Percentiles rank a stretch among this genome's conserved stretches.
Evolutionary conservation across 2,888 invertebrate species (phyloP).

Genomic region (Calameuta filiformis): DNA sequence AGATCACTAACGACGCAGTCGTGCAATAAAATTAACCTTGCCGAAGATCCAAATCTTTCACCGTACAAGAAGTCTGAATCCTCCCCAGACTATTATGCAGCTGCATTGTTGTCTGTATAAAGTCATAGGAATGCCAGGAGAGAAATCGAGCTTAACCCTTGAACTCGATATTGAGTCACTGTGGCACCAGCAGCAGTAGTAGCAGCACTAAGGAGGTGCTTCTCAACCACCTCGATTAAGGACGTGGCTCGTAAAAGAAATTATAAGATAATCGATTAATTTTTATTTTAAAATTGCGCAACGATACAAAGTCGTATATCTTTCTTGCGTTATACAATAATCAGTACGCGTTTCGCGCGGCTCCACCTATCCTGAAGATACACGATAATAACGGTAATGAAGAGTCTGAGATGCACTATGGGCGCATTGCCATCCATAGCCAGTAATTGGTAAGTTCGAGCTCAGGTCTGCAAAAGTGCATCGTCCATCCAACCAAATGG

Average conservation of each 20-base stretch:
- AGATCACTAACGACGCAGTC: neutral
- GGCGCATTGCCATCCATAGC: neutral
- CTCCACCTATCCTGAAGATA: neutral
- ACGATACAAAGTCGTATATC: neutral
- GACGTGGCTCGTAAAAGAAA: neutral
- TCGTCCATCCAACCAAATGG: neutral
- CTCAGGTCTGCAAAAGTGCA: neutral
- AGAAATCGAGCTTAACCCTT: constrained; percentile 28
- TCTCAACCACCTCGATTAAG: neutral
- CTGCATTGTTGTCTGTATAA: neutral
- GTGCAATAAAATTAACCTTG: neutral
- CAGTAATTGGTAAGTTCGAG: neutral
- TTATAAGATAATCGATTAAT: neutral
- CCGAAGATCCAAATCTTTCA: neutral
- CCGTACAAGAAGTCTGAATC: constrained; percentile 1
- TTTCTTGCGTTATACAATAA: neutral
- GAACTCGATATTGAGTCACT: constrained; percentile 20
- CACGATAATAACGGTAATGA: neutral
- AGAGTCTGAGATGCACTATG: neutral
- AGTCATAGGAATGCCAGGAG: constrained; percentile 16
- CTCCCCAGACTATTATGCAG: neutral
- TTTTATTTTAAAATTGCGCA: neutral
- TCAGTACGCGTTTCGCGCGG: neutral
- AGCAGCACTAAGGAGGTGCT: neutral
- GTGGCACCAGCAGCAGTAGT: neutral